Base-by-base conservation (phyloP, 2,113 vertebrate genomes). In the Anguilla rostrata region DNA sequence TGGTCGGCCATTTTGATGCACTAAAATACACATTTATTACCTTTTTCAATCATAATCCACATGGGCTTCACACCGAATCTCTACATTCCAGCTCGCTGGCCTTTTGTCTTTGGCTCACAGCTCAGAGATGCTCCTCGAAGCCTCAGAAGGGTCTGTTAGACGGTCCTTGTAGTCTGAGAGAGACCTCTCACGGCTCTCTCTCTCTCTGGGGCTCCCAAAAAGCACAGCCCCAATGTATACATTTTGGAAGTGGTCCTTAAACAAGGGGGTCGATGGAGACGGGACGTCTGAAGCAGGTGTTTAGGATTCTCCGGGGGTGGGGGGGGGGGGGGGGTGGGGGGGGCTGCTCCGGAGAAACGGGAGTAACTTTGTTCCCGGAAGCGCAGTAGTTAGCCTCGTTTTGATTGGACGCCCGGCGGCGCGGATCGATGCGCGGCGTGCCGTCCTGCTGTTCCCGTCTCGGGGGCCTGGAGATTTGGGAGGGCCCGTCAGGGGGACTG, bases 171-270 rank as follows among this genome's bases (percentile, higher is more conserved):
- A 20, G 5, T 22, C 63, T 71, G 22, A 6, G 5, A n/a, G 63
- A n/a, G 63, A 26, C 26, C 6, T 71, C 39, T 41, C 40, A 18
- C 26, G 22, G 40, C 18, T 26, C 41, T 46, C 16, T 46, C 39
- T 2, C 34, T 81, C 39, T 11, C 15, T 1, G 3, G 80, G 80
- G 41, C 16, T 26, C 2, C 0, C 26, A 14, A 81, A 34, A 75
- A 75, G 34, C 3, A 60, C 9, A 60, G 84, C 80, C 34, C 80
- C 34, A 85, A 63, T 57, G 56, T 85, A 60, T 81, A 57, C 78
- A 75, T 81, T 2, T 6, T 43, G 75, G 34, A 60, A 49, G 49
- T 22, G 20, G 5, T 75, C 39, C 11, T 81, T 34, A 57, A 78
- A 80, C 75, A 81, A 80, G 15, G 75, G 34, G 22, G 7, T 22